Evolutionary conservation across 1,140 invertebrate genomes (phyloP).

Genomic region (Hormaphis cornu): DNA sequence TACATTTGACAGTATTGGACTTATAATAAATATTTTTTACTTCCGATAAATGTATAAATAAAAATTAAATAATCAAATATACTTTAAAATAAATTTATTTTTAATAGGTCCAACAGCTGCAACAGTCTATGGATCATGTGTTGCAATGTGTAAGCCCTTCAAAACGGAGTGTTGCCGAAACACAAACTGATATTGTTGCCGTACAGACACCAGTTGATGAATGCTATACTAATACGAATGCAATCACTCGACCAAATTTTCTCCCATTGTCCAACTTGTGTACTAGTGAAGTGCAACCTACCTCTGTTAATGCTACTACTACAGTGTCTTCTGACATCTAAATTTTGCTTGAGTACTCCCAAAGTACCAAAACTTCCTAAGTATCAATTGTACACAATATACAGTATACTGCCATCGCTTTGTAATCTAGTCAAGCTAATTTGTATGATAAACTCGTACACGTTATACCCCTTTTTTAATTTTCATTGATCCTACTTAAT

Average conservation of each 20-base stretch:
- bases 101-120: constrained; percentile 58
- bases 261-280: not conserved
- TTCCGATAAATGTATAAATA: too few species aligned
- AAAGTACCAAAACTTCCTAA: not conserved
- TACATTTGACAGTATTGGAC: too few species aligned
- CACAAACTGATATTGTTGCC: constrained; percentile 68
- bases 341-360: not conserved
- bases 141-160: constrained; percentile 54
- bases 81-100: not conserved
- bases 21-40: too few species aligned
- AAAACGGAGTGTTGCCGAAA: constrained; percentile 44
- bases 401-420: too few species aligned
- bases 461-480: too few species aligned
- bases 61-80: too few species aligned
- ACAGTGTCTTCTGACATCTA: not conserved
- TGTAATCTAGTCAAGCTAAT: too few species aligned
- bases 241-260: constrained; percentile 1
- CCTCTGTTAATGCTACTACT: not conserved
- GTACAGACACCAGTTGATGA: constrained; percentile 52
- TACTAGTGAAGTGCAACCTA: not conserved
- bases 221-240: not conserved
- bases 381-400: too few species aligned
- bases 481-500: too few species aligned
- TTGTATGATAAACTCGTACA: too few species aligned
- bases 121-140: constrained; percentile 65